Base-by-base conservation (phyloP, 2,888 invertebrate genomes). In the Netelia fuscicornis region DNA sequence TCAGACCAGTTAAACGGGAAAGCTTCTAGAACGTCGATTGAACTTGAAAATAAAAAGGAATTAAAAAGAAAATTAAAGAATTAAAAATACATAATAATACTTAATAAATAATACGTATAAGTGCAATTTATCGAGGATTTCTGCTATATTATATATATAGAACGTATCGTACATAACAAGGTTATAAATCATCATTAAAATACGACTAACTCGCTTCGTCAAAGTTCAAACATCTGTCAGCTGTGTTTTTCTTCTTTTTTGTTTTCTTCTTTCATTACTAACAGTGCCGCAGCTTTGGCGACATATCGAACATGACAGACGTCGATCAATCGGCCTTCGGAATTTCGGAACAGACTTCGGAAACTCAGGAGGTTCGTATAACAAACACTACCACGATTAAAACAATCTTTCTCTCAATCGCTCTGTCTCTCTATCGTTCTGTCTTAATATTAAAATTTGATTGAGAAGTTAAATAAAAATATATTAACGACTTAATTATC, bases 201-300 rank as follows among this genome's bases (percentile, higher is more conserved):
- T 30, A 83, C 68, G 65, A 87, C 84, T 81, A 87, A 87, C 84
- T 87, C 74, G 82, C 84, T 86, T 86, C 75, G 82, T 78, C 75
- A 81, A 79, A 86, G 68, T 83, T 78, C 30, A 30, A 30, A 86
- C 85, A 88, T 86, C 88, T 89, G 89, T 89, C 88, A 89, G 90
- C 88, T 90, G 87, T 90, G 89, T 90, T 91, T 91, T 77, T 25
- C 75, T 81, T 42, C 52, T 77, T 54, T 62, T 58, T 25, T 60
- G 23, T 75, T 81, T 84, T 65, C 30, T 83, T 83, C 44, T 71
- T 71, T 83, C 91, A 89, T 92, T 89, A 91, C 90, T 92, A 91
- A 92, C 94, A 95, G 95, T 95, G 95, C 94, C 95, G 95, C 92
- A 95, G 95, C 94, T 95, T 95, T 92, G 95, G 95, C 91, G 95